These are phyloP conservation scores for Carterocephalus palaemon DNA, from an alignment of 2,888 invertebrate species.

Conservation along the genomic window DNA sequence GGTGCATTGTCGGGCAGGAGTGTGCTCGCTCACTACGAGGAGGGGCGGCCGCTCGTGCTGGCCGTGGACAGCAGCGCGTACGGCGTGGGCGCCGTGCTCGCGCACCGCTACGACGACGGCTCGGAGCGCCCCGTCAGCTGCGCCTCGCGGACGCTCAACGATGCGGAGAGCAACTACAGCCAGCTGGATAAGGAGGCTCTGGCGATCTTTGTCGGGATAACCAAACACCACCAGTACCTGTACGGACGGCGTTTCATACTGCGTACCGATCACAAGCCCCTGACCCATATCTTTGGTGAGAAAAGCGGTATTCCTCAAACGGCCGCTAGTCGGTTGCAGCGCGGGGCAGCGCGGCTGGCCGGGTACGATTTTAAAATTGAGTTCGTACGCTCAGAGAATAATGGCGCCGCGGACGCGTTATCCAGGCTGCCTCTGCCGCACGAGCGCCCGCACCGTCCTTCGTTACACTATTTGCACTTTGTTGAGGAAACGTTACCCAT, in stretches of 20 bases:
- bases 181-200: conserved; percentile 36
- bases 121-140: conserved; percentile 34
- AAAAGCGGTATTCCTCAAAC: conserved; percentile 32
- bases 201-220: conserved; percentile 33
- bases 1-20: conserved; percentile 4
- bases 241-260: conserved; percentile 36
- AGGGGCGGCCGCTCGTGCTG: neutral
- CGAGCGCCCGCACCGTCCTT: neutral
- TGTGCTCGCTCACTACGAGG: conserved; percentile 29
- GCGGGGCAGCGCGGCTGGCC: conserved; percentile 41
- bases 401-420: conserved; percentile 32
- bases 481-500: conserved; percentile 15
- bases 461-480: conserved; percentile 12
- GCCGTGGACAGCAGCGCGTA: conserved; percentile 26
- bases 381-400: conserved; percentile 26
- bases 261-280: conserved; percentile 51
- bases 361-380: conserved; percentile 38
- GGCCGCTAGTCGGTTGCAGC: conserved; percentile 39
- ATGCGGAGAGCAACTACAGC: conserved; percentile 34
- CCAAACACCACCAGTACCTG: conserved; percentile 34
- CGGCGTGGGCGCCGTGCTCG: conserved; percentile 33
- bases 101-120: conserved; percentile 30
- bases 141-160: conserved; percentile 32
- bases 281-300: conserved; percentile 42
- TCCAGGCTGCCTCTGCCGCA: conserved; percentile 29